Evolutionary conservation across 2,888 invertebrate genomes (phyloP).

Genomic region (Steinernema scapterisci): DNA sequence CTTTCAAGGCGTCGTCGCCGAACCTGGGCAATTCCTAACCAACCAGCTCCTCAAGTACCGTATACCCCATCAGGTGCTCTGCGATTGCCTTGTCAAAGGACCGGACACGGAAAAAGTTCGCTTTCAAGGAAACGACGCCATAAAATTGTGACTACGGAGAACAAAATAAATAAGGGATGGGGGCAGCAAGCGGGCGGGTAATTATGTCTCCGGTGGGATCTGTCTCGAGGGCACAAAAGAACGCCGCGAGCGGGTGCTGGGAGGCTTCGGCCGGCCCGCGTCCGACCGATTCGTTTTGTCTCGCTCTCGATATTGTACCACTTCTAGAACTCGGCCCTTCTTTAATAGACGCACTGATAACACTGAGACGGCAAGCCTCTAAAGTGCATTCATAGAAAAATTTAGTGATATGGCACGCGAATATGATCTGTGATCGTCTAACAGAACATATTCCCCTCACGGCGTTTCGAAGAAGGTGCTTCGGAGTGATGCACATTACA

Average conservation of each 20-base stretch:
- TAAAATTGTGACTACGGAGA: neutral
- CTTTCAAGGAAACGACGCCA: constrained; percentile 27
- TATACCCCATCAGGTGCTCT: neutral
- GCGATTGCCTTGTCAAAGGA: neutral
- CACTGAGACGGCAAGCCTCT: constrained; percentile 27
- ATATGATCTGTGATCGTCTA: constrained; percentile 30
- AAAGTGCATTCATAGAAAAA: constrained; percentile 33
- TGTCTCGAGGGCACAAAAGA: constrained; percentile 16
- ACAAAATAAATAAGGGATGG: neutral
- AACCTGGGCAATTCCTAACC: neutral
- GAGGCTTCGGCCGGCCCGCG: neutral
- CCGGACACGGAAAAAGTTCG: neutral
- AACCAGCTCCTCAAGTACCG: neutral
- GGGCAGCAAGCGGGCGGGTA: neutral
- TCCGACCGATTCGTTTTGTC: constrained; percentile 23
- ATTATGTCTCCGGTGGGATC: neutral
- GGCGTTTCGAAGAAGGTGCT: neutral
- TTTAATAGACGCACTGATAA: constrained; percentile 32
- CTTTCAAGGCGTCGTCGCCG: constrained; percentile 14
- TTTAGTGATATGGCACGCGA: constrained; percentile 25
- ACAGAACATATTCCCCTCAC: neutral
- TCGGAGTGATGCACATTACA: neutral
- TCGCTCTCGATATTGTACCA: constrained; percentile 32
- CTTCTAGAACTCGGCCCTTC: constrained; percentile 33
- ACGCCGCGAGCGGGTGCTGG: neutral